Evolutionary conservation across 2,888 invertebrate species (phyloP), one percentile per base, ranked within the genome.

Genomic region (Melanostoma mellinum): DNA sequence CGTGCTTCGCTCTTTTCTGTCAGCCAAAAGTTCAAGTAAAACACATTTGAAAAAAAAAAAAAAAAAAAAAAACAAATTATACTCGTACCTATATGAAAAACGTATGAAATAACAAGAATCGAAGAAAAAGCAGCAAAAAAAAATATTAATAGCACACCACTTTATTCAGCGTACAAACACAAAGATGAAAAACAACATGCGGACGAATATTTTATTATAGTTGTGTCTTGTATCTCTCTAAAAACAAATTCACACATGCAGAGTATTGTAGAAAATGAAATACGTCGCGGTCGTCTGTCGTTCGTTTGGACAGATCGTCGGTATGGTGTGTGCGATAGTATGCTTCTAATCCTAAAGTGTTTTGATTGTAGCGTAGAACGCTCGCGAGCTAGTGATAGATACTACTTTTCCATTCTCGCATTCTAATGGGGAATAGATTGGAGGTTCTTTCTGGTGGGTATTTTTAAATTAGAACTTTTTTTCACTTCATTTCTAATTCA

Each of bases 391-490:
- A 78, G 63, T 63, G 68, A 61, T 63, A 73, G 72, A 82, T 72
- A 68, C 67, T 75, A 80, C 61, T 65, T 73, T 84, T 74, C 69
- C 82, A 84, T 69, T 84, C 56, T 69, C 33, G 53, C 69, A 69
- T 65, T 74, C 78, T 69, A 74, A 82, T 78, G 52, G 71, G 79
- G 55, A 44, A 20, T 35, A 36, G 56, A 63, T 69, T 71, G 81
- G 81, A 84, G 78, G 79, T 79, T 79, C 84, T 56, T 79, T 79
- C 67, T 84, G 53, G 79, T 84, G 79, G 84, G 74, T 84, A 84
- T 84, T 84, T 84, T 84, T 79, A 84, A 84, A 84, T 84, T 84
- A 84, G 74, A 84, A 84, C 84, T 84, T 84, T 78, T 63, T 75
- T 74, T 69, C 53, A 71, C 65, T 71, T 71, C 78, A 63, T 71